Conservation (phyloP, 1,140 invertebrate species). For the Bombus pyrosoma region DNA sequence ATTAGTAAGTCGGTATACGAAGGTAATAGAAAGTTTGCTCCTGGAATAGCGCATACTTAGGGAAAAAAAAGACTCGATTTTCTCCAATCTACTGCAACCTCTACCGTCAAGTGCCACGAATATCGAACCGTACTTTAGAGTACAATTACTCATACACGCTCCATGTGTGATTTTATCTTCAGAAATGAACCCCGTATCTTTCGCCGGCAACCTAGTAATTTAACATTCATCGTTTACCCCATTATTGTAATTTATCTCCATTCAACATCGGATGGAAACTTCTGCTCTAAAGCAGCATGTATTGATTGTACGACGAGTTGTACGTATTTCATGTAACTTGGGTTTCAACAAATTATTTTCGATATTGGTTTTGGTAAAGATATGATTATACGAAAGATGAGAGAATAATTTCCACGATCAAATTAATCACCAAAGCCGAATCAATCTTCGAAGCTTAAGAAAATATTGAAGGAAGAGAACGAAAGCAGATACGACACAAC, state of each 20-base stretch:
- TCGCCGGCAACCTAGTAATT: not conserved
- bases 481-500: too few relatives aligned
- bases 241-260: not conserved
- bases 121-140: not conserved
- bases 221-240: not conserved
- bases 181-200: not conserved
- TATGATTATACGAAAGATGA: too few relatives aligned
- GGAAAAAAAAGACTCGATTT: not conserved
- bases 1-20: slow-evolving; percentile 16
- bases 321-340: not conserved
- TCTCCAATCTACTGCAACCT: not conserved
- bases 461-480: too few relatives aligned
- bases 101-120: not conserved
- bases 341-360: not conserved
- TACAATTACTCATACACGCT: not conserved
- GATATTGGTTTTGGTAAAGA: not conserved
- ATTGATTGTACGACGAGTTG: not conserved
- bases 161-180: not conserved
- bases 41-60: not conserved
- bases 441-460: too few relatives aligned
- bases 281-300: not conserved
- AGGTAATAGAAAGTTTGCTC: slow-evolving; percentile 1
- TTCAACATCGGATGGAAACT: not conserved
- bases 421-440: too few relatives aligned
- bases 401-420: too few relatives aligned